Conservation (phyloP, 2,113 vertebrate genomes). For the Pterocles gutturalis region DNA sequence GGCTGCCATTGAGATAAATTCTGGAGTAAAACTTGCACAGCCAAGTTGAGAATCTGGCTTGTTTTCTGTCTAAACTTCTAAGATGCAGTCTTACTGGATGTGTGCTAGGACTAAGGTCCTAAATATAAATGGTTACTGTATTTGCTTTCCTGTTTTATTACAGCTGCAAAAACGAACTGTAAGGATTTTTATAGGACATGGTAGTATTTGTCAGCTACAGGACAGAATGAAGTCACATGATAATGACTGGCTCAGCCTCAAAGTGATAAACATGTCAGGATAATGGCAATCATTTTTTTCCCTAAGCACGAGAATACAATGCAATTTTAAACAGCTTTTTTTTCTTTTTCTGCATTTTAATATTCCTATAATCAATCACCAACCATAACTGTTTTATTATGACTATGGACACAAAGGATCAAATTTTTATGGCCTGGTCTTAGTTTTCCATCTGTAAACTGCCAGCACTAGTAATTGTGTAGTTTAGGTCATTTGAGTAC, state of each 20-base stretch:
- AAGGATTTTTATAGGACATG: slow-evolving; percentile 62
- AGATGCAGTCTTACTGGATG: background rate
- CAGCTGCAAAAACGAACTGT: slow-evolving; percentile 50
- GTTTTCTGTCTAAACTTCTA: background rate
- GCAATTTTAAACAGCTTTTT: slow-evolving; percentile 32
- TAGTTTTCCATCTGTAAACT: slow-evolving; percentile 58
- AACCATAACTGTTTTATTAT: slow-evolving; percentile 49
- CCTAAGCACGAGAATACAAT: background rate
- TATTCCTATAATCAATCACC: slow-evolving; percentile 60
- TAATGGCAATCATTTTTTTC: slow-evolving; percentile 32
- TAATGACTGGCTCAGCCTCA: slow-evolving; percentile 46
- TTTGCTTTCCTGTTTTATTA: slow-evolving; percentile 49
- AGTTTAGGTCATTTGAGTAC: slow-evolving; percentile 42
- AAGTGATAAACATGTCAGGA: slow-evolving; percentile 70
- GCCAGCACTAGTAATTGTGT: slow-evolving; percentile 30
- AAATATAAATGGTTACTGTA: slow-evolving; percentile 41
- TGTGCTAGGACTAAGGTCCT: background rate
- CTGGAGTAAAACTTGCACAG: background rate
- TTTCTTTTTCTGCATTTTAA: slow-evolving; percentile 33
- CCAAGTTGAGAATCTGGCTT: background rate
- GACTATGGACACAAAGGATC: slow-evolving; percentile 55
- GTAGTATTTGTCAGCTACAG: slow-evolving; percentile 65
- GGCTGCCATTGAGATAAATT: background rate
- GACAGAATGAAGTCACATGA: slow-evolving; percentile 49
- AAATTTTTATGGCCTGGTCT: slow-evolving; percentile 52